These are phyloP conservation scores for Gymnorhina tibicen DNA, from an alignment of 2,113 vertebrate species.

Conservation along the genomic window DNA sequence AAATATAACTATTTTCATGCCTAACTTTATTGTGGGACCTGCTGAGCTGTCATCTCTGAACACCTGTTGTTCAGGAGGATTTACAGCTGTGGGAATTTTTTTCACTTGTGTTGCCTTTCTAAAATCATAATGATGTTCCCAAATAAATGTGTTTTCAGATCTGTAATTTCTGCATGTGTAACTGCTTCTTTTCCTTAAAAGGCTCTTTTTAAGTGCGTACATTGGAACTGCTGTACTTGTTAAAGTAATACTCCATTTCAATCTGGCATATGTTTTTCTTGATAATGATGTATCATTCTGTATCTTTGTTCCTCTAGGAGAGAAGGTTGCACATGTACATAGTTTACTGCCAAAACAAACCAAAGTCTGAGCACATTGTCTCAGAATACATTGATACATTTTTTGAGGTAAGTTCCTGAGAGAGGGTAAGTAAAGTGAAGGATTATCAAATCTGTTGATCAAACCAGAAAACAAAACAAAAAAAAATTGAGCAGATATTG, in stretches of 20 bases:
- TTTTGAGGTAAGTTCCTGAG: constrained; percentile 86
- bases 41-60: neutral
- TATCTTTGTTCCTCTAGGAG: constrained; percentile 77
- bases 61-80: neutral
- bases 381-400: constrained; percentile 97
- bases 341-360: constrained; percentile 98
- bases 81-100: neutral
- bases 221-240: neutral
- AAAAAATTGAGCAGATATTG: neutral
- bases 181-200: neutral
- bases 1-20: neutral
- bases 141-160: neutral
- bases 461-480: neutral
- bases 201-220: neutral
- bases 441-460: neutral
- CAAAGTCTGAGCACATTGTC: constrained; percentile 98
- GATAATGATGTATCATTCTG: neutral
- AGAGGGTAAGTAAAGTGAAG: neutral
- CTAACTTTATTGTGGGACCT: neutral
- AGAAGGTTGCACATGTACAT: constrained; percentile 98
- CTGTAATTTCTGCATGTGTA: neutral
- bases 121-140: neutral
- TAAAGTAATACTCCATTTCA: neutral
- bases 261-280: neutral
- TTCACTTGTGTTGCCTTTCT: neutral